phyloP scores from a whole-genome alignment of 1,140 invertebrate species.

The Bathynomus jamesi region DNA sequence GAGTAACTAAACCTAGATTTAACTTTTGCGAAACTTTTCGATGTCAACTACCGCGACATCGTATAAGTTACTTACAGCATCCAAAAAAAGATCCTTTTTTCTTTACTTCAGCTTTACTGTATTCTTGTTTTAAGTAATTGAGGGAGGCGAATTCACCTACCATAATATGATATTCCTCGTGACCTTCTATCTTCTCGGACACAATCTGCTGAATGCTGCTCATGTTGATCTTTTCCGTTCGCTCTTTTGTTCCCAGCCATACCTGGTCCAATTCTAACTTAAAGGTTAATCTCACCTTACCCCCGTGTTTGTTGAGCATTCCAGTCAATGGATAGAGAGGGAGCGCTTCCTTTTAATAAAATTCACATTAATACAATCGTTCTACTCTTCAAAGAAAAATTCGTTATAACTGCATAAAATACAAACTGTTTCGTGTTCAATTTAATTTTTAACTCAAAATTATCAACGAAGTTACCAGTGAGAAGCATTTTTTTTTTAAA shows the following conservation, averaged over 20 bases:
- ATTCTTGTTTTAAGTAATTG: no score
- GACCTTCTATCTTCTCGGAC: conserved; percentile 76
- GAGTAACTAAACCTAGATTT: no score
- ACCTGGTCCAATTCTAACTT: conserved; percentile 85
- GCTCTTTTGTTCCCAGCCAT: conserved; percentile 89
- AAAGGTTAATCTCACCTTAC: conserved; percentile 85
- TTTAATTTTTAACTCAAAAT: neutral
- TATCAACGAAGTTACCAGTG: no score
- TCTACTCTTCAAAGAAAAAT: neutral
- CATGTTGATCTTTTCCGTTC: conserved; percentile 88
- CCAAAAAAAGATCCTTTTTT: no score
- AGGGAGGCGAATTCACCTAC: conserved; percentile 48
- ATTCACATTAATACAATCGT: neutral
- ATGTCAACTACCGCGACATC: no score
- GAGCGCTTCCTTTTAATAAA: conserved; percentile 57
- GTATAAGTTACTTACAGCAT: no score
- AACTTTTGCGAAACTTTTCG: no score
- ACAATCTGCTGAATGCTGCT: conserved; percentile 77
- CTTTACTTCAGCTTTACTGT: no score
- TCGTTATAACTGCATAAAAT: neutral
- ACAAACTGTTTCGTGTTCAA: neutral
- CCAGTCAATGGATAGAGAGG: conserved; percentile 74
- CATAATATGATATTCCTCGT: conserved; percentile 90
- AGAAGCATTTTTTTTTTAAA: no score
- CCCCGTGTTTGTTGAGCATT: conserved; percentile 87